phyloP scores from a whole-genome alignment of 2,113 vertebrate species.

The Muscicapa adusta region DNA sequence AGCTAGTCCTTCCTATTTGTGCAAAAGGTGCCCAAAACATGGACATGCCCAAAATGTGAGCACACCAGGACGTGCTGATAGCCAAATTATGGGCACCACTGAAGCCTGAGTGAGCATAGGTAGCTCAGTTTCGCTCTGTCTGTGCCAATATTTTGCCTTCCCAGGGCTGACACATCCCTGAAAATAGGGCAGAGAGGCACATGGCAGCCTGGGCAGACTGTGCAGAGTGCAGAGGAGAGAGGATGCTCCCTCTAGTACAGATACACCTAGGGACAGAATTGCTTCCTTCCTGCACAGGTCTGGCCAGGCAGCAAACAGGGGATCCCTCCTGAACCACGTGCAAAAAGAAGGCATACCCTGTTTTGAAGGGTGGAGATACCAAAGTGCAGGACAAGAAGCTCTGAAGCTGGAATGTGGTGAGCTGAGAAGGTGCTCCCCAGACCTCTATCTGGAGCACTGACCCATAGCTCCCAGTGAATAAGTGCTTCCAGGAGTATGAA shows the following conservation, averaged over 20 bases:
- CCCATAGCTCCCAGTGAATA: neutral
- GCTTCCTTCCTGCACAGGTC: neutral
- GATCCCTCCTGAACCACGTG: neutral
- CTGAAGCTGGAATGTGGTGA: neutral
- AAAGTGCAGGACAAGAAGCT: neutral
- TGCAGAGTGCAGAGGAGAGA: neutral
- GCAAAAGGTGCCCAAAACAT: neutral
- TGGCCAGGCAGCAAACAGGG: neutral
- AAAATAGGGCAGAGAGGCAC: neutral
- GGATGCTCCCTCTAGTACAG: neutral
- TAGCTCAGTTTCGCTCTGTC: neutral
- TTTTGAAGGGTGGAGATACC: neutral
- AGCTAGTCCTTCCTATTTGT: neutral
- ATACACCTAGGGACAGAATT: neutral
- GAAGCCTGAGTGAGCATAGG: neutral
- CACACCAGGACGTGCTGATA: neutral
- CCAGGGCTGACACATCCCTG: accelerated
- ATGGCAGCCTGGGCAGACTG: accelerated
- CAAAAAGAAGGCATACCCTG: neutral
- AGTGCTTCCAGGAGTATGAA: neutral
- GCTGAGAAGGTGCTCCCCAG: neutral
- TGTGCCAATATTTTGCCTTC: neutral
- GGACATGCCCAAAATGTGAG: neutral
- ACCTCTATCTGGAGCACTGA: neutral
- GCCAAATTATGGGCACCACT: neutral